Base-by-base conservation (phyloP, 2,113 vertebrate genomes). In the Amazona vittata region DNA sequence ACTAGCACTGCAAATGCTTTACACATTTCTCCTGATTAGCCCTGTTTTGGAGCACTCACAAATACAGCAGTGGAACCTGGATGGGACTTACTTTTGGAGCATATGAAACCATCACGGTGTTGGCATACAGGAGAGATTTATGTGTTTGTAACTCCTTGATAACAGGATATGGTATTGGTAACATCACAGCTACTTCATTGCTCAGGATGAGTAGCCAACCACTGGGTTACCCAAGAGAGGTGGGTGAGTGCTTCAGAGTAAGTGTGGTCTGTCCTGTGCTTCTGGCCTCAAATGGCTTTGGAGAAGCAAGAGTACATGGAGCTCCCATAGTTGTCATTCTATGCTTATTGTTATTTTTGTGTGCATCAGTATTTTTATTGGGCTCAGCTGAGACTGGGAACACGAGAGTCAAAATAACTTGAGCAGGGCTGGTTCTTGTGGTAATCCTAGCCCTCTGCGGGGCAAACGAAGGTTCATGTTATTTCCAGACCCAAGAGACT, bases 271-370 rank as follows among this genome's bases (percentile, higher is more conserved):
- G 47, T 29, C 50, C 71, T 74, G 15, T 1, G 10, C 33, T 43
- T 24, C 63, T 46, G 78, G 75, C 73, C 64, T 44, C 67, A 26
- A 49, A 6, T 3, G 33, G 35, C 89, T 63, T 44, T 74, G 53
- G 63, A 89, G 92, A 74, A 71, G 62, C 43, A 2, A 7, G 29
- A 78, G 89, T 67, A 41, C 52, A 0, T 3, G 19, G 67, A 39
- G 28, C 53, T 91, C 79, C 62, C 10, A 13, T 29, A 19, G 69
- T 4, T 31, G 41, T 53, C 44, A 1, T 83, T 57, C 77, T 68
- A 85, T 6, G 4, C 79, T 93, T 64, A n/a, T 28, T 86, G 89
- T 82, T 90, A 57, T 92, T 96, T 87, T 89, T 76, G 67, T 94
- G 76, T 90, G 62, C 69, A 44, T 85, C 39, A 4, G 22, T 83